Evolutionary conservation across 2,888 invertebrate species (phyloP).

Genomic region (Hecatera dysodea): DNA sequence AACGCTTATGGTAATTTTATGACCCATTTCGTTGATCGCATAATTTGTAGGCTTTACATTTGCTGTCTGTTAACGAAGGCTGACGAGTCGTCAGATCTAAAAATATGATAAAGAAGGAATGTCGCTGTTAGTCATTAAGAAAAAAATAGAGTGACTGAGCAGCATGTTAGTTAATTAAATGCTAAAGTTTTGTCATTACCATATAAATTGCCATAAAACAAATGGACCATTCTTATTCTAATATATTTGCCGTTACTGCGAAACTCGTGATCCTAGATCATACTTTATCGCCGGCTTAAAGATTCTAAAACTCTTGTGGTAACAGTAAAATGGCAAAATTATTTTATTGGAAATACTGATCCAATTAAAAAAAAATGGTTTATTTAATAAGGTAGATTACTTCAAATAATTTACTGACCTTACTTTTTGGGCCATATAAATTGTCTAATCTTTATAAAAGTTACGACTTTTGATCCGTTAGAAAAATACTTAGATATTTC

Average conservation of each 20-base stretch:
- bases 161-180: neutral
- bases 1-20: constrained; percentile 24
- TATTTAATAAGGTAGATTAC: too few species aligned
- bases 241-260: neutral
- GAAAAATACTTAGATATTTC: too few species aligned
- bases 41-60: neutral
- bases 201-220: neutral
- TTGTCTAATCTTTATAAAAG: too few species aligned
- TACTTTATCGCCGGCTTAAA: neutral
- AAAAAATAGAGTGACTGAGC: neutral
- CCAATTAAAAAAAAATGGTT: too few species aligned
- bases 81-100: neutral
- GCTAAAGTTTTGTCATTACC: neutral
- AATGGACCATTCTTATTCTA: neutral
- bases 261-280: neutral
- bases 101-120: neutral
- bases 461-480: too few species aligned
- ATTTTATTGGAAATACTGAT: too few species aligned
- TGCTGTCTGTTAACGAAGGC: neutral
- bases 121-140: neutral
- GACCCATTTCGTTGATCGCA: constrained; percentile 16
- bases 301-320: too few species aligned
- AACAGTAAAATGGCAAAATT: too few species aligned
- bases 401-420: too few species aligned
- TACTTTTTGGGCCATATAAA: too few species aligned